phyloP scores from a whole-genome alignment of 1,140 invertebrate genomes.

The Drosophila watanabei region DNA sequence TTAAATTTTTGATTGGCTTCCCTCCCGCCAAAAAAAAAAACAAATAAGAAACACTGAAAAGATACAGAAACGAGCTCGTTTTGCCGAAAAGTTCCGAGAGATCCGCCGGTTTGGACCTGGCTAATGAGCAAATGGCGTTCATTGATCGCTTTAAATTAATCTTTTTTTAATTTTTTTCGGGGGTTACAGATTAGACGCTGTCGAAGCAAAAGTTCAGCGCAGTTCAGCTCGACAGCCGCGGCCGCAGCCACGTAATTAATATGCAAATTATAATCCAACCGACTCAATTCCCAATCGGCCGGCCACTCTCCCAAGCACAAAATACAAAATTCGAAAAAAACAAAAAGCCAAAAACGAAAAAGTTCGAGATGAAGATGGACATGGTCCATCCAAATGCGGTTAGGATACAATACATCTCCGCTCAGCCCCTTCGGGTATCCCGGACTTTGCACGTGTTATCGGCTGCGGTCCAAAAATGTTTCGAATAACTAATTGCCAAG shows the following conservation, averaged over 20 bases:
- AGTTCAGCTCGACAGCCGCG: slow-evolving; percentile 56
- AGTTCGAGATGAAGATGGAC: slow-evolving; percentile 58
- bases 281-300: slow-evolving; percentile 65
- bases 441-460: slow-evolving; percentile 53
- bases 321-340: not conserved
- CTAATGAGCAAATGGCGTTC: slow-evolving; percentile 84
- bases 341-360: slow-evolving; percentile 21
- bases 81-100: slow-evolving; percentile 54
- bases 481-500: slow-evolving; percentile 65
- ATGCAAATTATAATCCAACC: slow-evolving; percentile 77
- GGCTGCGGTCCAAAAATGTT: slow-evolving; percentile 53
- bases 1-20: slow-evolving; percentile 84
- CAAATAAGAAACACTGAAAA: slow-evolving; percentile 15
- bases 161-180: slow-evolving; percentile 79
- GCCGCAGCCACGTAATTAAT: slow-evolving; percentile 76
- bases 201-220: slow-evolving; percentile 80
- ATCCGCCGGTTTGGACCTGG: slow-evolving; percentile 62
- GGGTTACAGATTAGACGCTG: slow-evolving; percentile 82
- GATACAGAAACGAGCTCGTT: slow-evolving; percentile 59
- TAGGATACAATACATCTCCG: slow-evolving; percentile 19
- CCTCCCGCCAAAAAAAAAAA: slow-evolving; percentile 39
- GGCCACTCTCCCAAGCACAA: slow-evolving; percentile 17
- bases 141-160: slow-evolving; percentile 84
- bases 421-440: not conserved
- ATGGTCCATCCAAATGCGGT: slow-evolving; percentile 57